These are phyloP conservation scores for Hipparchia semele DNA, from an alignment of 2,888 invertebrate genomes.

Conservation along the genomic window DNA sequence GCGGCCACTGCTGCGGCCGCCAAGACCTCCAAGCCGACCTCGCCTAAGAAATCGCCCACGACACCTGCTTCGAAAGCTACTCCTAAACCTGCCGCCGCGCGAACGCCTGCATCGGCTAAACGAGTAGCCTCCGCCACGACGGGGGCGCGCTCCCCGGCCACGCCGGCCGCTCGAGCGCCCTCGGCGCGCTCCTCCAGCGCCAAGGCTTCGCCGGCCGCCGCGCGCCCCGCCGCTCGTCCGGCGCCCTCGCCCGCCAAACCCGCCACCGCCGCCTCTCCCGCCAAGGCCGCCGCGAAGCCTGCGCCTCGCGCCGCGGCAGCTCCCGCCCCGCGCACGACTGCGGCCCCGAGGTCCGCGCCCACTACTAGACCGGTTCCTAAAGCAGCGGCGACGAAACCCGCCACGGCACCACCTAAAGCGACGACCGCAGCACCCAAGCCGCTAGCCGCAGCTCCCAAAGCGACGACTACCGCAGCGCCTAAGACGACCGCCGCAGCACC, in stretches of 20 bases:
- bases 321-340: constrained; percentile 33
- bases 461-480: constrained; percentile 45
- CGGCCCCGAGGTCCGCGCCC: constrained; percentile 32
- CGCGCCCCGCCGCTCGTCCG: constrained; percentile 43
- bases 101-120: constrained; percentile 50
- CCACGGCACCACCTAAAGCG: constrained; percentile 63
- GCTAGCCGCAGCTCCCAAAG: constrained; percentile 21
- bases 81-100: constrained; percentile 49
- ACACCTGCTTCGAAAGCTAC: constrained; percentile 52
- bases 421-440: constrained; percentile 67
- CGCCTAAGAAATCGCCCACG: constrained; percentile 47
- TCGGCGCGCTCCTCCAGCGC: constrained; percentile 39
- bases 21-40: constrained; percentile 47
- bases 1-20: constrained; percentile 51
- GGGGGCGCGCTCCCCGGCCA: constrained; percentile 42
- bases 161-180: constrained; percentile 39
- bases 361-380: constrained; percentile 45
- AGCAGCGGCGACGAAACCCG: constrained; percentile 43
- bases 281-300: constrained; percentile 23
- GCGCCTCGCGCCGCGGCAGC: constrained; percentile 30
- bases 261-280: constrained; percentile 46
- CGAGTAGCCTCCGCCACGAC: constrained; percentile 43
- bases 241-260: constrained; percentile 44
- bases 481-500: constrained; percentile 41
- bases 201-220: constrained; percentile 63